phyloP scores from a whole-genome alignment of 1,140 invertebrate genomes.

The Batillaria attramentaria region DNA sequence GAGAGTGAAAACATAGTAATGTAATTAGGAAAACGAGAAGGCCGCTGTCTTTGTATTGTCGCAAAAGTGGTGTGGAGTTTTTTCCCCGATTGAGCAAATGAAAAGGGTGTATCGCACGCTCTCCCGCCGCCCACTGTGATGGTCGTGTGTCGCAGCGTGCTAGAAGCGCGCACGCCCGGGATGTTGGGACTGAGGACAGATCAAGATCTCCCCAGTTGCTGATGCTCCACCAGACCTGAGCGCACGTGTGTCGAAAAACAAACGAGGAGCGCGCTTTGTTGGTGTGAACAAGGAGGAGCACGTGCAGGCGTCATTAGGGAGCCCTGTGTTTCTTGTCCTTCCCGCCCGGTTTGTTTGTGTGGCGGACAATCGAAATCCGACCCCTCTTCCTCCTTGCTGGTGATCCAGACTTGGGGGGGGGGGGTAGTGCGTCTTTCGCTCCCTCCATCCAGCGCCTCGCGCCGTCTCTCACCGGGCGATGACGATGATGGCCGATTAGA shows the following conservation, averaged over 20 bases:
- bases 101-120: neutral
- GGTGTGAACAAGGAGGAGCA: neutral
- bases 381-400: neutral
- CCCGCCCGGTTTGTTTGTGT: neutral
- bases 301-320: conserved; percentile 3
- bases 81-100: conserved; percentile 7
- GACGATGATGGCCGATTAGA: no score
- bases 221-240: neutral
- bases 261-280: neutral
- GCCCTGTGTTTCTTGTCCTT: neutral
- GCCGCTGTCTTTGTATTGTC: neutral
- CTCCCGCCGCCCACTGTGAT: neutral
- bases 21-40: conserved; percentile 1
- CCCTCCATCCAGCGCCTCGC: no score
- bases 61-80: neutral
- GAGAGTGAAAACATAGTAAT: neutral
- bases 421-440: no score
- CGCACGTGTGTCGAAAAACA: neutral
- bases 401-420: neutral
- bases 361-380: conserved; percentile 10
- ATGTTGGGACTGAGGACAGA: neutral
- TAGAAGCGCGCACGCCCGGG: neutral
- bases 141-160: neutral
- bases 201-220: neutral
- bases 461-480: no score